Base-by-base conservation (phyloP, 2,888 invertebrate species). In the Pemphredon lugubris region DNA sequence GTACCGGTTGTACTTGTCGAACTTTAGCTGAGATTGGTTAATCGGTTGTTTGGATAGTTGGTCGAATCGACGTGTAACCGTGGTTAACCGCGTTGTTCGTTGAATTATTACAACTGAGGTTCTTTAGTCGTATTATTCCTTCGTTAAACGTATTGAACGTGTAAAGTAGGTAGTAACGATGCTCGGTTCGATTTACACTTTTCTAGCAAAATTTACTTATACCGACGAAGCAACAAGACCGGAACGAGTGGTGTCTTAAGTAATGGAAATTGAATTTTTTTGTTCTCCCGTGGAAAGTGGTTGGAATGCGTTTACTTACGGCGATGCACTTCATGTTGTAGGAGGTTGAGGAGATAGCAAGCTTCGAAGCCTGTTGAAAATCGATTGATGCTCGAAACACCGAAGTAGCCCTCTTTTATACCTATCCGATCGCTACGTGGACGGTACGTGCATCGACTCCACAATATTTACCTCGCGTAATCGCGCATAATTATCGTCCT, bases 291-390 rank as follows among this genome's bases (percentile, higher is more conserved):
- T 30, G 16, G n/a, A 18, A 55, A 26, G 7, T 13, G n/a, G 40
- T 21, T 57, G 16, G 37, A 23, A 47, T 20, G 37, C 23, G 16
- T 80, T 45, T 86, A 87, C 87, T 85, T 75, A 87, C 87, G 57
- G 76, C 83, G 81, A 87, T 80, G 83, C 83, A 86, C 83, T 87
- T 87, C 87, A 87, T 87, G 83, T 79, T 83, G 85, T 23, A 37
- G 65, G 48, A 65, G 40, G 69, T 53, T 21, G 71, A 66, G 57
- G 60, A 73, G 73, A 18, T 26, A 66, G 75, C 54, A 76, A 64
- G 68, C 77, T 79, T 69, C 63, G 44, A 45, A 64, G 68, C 70
- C 75, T 67, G 84, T 78, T 69, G 79, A 58, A 59, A 69, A 81
- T 81, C 77, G 83, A 87, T 81, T 87, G 87, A 87, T 87, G 79